Conservation (phyloP, 2,888 invertebrate species). For the Dolichomitus sp. region DNA sequence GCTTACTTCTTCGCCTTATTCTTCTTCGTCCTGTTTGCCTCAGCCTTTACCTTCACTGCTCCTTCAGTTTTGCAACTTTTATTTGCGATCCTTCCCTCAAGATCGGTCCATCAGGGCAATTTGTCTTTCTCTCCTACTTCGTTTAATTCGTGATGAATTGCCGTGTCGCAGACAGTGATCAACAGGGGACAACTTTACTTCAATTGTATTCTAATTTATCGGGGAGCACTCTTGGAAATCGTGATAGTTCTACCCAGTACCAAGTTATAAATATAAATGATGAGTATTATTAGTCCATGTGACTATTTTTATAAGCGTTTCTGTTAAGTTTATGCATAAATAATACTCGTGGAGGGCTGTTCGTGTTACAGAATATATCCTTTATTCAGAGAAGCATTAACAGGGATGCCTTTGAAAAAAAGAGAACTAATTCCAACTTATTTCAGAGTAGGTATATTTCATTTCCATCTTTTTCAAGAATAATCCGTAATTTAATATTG, state of each 20-base stretch:
- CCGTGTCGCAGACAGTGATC: neutral
- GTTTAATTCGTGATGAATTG: conserved; percentile 1
- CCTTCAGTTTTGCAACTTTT: conserved; percentile 14
- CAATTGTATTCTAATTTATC: neutral
- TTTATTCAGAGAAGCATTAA: no score
- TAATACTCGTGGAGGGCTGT: no score
- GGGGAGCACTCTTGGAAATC: neutral
- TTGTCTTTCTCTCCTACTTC: neutral
- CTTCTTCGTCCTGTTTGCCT: conserved; percentile 67
- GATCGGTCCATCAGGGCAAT: conserved; percentile 8
- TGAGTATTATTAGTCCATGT: no score
- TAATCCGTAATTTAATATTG: no score
- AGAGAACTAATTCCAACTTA: no score
- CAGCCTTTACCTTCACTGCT: conserved; percentile 20
- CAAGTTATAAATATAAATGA: no score
- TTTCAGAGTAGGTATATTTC: no score
- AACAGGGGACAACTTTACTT: neutral
- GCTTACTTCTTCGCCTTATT: conserved; percentile 72
- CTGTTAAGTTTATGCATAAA: no score
- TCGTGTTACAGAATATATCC: no score
- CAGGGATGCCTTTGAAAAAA: no score
- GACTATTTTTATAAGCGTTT: no score
- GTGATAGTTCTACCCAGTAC: neutral
- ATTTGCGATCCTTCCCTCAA: conserved; percentile 15
- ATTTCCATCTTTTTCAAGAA: no score